A percentile compares a stretch with the other conserved stretches of the same genome.
Conservation (phyloP, 2,797 vertebrate genomes). For the Chrysolophus pictus region DNA sequence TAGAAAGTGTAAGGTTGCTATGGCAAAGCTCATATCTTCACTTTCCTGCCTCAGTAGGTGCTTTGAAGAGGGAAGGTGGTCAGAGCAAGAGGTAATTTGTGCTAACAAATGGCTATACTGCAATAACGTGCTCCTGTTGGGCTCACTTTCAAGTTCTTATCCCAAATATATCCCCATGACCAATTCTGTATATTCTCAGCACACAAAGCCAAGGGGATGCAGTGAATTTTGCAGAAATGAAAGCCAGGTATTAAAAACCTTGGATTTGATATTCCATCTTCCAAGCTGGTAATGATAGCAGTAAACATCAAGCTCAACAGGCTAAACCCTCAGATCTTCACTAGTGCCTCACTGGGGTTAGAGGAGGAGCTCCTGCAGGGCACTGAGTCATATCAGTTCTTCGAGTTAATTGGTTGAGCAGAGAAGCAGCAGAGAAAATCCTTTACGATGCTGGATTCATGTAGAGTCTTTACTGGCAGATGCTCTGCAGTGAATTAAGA, state of each 20-base stretch:
- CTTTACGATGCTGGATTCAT: background rate
- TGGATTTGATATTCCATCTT: background rate
- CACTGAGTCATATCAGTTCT: background rate
- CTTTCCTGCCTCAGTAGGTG: conserved; percentile 29
- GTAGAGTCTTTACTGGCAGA: background rate
- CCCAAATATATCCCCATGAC: background rate
- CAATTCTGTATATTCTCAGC: background rate
- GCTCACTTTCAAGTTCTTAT: background rate
- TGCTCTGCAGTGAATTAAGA: background rate
- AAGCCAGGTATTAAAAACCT: background rate
- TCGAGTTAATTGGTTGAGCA: background rate
- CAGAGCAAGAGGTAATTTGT: conserved; percentile 47
- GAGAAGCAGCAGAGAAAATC: background rate
- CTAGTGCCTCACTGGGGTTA: background rate
- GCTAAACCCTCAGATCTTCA: background rate
- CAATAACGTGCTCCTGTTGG: background rate
- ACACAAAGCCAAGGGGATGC: background rate
- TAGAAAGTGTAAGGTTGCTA: conserved; percentile 55
- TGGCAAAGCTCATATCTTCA: conserved; percentile 48
- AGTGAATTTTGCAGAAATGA: background rate
- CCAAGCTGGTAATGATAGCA: background rate
- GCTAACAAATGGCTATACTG: conserved; percentile 6
- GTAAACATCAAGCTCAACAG: background rate
- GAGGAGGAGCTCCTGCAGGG: fast-evolving
- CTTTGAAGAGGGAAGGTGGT: conserved; percentile 34